Evolutionary conservation across 2,113 vertebrate genomes (phyloP).

Genomic region (Martes martes): DNA sequence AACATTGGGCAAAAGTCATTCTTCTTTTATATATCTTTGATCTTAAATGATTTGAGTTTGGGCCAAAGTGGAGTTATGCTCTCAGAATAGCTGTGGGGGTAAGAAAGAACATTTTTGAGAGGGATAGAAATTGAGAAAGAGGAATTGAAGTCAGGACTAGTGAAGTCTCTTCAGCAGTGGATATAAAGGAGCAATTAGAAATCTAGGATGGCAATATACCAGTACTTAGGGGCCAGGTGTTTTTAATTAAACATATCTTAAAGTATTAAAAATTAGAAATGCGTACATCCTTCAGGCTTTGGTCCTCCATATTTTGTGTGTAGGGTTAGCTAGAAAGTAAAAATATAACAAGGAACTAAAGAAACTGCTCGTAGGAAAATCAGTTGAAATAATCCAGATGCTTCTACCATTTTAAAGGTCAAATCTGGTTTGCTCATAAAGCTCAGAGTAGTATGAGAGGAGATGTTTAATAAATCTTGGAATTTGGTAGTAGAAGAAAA

Average conservation of each 20-base stretch:
- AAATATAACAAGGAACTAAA: conserved; percentile 19
- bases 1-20: not conserved
- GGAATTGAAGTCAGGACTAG: conserved; percentile 28
- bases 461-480: conserved; percentile 73
- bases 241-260: conserved; percentile 39
- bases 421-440: conserved; percentile 62
- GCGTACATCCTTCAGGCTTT: not conserved
- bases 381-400: conserved; percentile 70
- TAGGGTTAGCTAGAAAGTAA: not conserved
- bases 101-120: conserved; percentile 34
- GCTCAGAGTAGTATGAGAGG: conserved; percentile 41
- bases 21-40: not conserved
- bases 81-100: not conserved
- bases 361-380: conserved; percentile 37
- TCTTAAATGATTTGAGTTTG: conserved; percentile 41
- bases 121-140: not conserved
- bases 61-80: not conserved
- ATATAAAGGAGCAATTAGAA: not conserved
- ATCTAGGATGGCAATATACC: not conserved
- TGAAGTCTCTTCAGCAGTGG: not conserved
- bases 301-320: not conserved
- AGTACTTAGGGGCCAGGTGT: not conserved
- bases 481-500: conserved; percentile 67
- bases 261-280: conserved; percentile 44
- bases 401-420: conserved; percentile 66